These are phyloP conservation scores for Clytia hemisphaerica DNA, from an alignment of 30 jellyfish, hydroid and myxozoan species.

Conservation along the genomic window DNA sequence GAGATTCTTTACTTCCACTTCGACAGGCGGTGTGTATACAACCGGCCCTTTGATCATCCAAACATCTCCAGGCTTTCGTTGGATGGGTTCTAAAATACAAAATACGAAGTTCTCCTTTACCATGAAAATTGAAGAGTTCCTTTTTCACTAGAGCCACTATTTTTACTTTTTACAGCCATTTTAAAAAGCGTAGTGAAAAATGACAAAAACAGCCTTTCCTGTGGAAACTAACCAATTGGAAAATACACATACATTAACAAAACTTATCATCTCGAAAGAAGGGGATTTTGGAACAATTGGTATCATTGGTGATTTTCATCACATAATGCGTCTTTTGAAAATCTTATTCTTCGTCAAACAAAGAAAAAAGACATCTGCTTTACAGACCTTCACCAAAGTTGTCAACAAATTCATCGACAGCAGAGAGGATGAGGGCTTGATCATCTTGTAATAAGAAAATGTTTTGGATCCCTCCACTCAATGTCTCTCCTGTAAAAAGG, in stretches of 20 bases:
- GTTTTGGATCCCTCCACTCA: conserved; percentile 64
- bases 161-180: too few species aligned
- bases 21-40: conserved; percentile 81
- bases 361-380: background rate
- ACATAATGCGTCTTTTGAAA: background rate
- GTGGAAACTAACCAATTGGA: too few species aligned
- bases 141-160: too few species aligned
- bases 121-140: too few species aligned
- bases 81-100: conserved; percentile 19
- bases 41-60: conserved; percentile 86
- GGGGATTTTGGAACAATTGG: too few species aligned
- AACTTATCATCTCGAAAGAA: too few species aligned
- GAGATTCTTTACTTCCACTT: conserved; percentile 55
- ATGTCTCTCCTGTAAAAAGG: conserved; percentile 64
- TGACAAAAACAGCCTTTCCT: too few species aligned
- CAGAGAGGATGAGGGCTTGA: conserved; percentile 77
- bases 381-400: conserved; percentile 19
- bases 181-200: too few species aligned
- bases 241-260: too few species aligned
- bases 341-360: background rate
- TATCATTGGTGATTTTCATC: background rate
- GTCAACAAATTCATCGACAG: conserved; percentile 57
- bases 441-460: conserved; percentile 65
- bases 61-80: conserved; percentile 74
- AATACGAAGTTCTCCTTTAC: too few species aligned